Conservation (phyloP, 2,888 invertebrate species). For the Cetonia aurata region DNA sequence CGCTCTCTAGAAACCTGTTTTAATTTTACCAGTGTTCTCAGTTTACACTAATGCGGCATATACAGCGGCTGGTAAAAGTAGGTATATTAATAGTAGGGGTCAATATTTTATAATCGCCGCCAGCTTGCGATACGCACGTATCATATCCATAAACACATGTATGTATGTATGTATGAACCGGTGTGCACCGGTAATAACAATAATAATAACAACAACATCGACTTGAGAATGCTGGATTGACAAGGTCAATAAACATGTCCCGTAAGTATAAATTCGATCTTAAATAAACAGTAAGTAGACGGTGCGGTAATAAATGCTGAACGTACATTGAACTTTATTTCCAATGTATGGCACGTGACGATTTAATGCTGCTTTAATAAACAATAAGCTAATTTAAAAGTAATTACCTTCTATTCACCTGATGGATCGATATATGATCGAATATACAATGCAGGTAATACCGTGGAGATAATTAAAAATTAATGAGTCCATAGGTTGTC, state of each 20-base stretch:
- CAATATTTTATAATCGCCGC: slow-evolving; percentile 38
- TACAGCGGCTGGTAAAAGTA: slow-evolving; percentile 15
- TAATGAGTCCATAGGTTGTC: no score
- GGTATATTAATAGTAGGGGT: slow-evolving; percentile 38
- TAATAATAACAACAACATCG: background rate
- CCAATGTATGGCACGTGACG: no score
- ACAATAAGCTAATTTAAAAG: no score
- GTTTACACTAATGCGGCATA: slow-evolving; percentile 25
- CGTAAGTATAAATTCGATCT: background rate
- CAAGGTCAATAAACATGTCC: slow-evolving; percentile 30
- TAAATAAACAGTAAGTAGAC: background rate
- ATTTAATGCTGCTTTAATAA: no score
- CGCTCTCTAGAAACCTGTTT: slow-evolving; percentile 39
- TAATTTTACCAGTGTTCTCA: slow-evolving; percentile 33
- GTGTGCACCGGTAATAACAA: background rate
- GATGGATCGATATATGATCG: no score
- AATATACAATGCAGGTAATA: no score
- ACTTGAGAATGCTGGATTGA: background rate
- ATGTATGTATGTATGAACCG: slow-evolving; percentile 1
- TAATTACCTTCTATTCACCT: no score
- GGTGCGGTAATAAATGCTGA: background rate
- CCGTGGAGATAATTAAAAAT: no score
- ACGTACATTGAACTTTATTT: no score
- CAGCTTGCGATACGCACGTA: slow-evolving; percentile 2
- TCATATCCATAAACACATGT: slow-evolving; percentile 9